phyloP scores from a whole-genome alignment of 2,888 invertebrate species.

The Girardia tigrina region DNA sequence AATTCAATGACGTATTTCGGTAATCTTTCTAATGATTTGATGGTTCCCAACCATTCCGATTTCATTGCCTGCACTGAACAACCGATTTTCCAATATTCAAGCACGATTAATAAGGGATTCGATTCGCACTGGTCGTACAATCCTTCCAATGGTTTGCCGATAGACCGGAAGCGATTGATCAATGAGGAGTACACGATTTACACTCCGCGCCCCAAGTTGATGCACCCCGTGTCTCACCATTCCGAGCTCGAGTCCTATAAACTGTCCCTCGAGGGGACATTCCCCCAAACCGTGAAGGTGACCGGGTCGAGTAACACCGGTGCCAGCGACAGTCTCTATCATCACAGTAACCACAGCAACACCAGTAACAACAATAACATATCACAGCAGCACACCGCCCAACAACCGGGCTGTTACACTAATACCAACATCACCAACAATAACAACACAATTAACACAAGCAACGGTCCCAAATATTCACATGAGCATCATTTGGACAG shows the following conservation, averaged over 20 bases:
- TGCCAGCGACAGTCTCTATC: too few species aligned
- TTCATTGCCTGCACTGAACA: constrained; percentile 9
- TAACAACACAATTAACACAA: too few species aligned
- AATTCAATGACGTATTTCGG: constrained; percentile 14
- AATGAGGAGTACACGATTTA: background rate
- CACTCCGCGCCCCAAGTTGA: background rate
- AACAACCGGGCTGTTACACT: background rate
- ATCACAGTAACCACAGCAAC: background rate
- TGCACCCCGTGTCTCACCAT: background rate
- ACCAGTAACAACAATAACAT: background rate
- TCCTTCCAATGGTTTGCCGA: background rate
- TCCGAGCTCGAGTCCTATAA: background rate
- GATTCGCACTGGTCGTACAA: constrained; percentile 19
- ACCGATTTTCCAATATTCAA: background rate
- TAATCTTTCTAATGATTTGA: background rate
- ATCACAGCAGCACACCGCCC: constrained; percentile 14
- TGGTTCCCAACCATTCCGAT: background rate
- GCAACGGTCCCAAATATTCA: too few species aligned
- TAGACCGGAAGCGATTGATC: background rate
- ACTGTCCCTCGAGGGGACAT: background rate
- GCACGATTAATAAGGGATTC: background rate
- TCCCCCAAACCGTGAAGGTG: background rate
- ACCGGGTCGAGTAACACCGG: too few species aligned
- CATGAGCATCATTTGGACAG: constrained; percentile 1
- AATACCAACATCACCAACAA: too few species aligned